Base-by-base conservation (phyloP, 2,888 invertebrate species). In the Gastrophysa polygoni region DNA sequence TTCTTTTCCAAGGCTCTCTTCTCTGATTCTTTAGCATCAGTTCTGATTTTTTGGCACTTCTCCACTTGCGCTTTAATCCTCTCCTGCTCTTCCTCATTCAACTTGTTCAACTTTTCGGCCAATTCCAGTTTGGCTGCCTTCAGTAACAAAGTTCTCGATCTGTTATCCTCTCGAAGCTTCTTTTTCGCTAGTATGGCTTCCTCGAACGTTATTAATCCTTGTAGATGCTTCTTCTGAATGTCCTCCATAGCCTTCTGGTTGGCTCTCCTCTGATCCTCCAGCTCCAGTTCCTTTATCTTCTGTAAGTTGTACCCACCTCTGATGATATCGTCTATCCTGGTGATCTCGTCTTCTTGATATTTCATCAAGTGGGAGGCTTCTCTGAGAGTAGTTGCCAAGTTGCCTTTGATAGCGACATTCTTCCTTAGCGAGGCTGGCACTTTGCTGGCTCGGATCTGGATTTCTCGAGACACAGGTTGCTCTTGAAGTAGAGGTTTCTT, bases 151-250 rank as follows among this genome's bases (percentile, higher is more conserved):
- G 84, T 83, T 74, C 83, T 85, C 66, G 81, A 81, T 78, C 83
- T 84, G 69, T 86, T 86, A 11, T 78, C 76, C 61, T 84, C 82
- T 10, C 80, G 55, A 0, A 84, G 57, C 67, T 83, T 84, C 66
- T 83, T 81, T 75, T 85, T 87, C 0, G 88, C 85, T 50, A 88
- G 72, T 18, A 85, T 77, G 6, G 87, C 86, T 76, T 88, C 86
- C 79, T 88, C 87, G 52, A 84, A 81, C 8, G 86, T 85, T 58
- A 88, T 80, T 70, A 85, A 82, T 1, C 87, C 87, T 71, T 84
- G 77, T 43, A 88, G 75, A 78, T 87, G 87, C 75, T 87, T 87
- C 68, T 78, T 83, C 80, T 87, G 85, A 64, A 87, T 85, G 46
- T 85, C 83, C 59, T 84, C 78, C 28, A 86, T 67, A 52, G 84